Percentiles rank a stretch among this genome's conserved stretches.
These are phyloP conservation scores for Diuraphis noxia DNA, from an alignment of 1,140 invertebrate genomes.

Conservation along the genomic window DNA sequence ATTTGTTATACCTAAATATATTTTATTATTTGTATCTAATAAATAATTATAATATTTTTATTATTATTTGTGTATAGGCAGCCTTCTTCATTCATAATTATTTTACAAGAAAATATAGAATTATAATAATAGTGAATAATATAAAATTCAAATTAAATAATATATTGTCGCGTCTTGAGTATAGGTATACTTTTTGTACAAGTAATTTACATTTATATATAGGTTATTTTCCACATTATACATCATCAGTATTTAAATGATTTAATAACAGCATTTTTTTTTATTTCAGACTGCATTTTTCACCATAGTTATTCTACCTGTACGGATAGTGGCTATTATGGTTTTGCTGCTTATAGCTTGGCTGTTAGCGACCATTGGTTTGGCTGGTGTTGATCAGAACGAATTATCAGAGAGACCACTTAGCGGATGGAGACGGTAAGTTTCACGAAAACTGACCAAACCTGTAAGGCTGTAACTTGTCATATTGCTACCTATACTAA, in stretches of 20 bases:
- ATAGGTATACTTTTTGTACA: background rate
- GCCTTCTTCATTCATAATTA: background rate
- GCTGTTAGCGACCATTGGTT: constrained; percentile 77
- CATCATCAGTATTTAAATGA: no score
- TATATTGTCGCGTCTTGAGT: background rate
- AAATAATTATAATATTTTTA: background rate
- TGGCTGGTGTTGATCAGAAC: constrained; percentile 75
- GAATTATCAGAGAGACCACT: constrained; percentile 75
- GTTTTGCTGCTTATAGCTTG: constrained; percentile 77
- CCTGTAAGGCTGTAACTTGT: background rate
- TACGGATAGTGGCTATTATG: constrained; percentile 75
- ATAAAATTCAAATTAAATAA: background rate
- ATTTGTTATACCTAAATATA: background rate
- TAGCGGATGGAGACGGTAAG: constrained; percentile 81
- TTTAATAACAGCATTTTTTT: constrained; percentile 41
- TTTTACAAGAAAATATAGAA: background rate
- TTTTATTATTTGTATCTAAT: background rate
- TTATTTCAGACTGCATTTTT: constrained; percentile 77
- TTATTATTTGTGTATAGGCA: background rate
- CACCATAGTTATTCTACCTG: constrained; percentile 75
- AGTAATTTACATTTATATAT: background rate
- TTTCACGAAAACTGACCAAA: constrained; percentile 50
- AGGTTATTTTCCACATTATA: background rate
- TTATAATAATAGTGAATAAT: background rate
- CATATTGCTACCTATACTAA: background rate